phyloP scores from a whole-genome alignment of 2,797 vertebrate species.

The Pteropus rufus region DNA sequence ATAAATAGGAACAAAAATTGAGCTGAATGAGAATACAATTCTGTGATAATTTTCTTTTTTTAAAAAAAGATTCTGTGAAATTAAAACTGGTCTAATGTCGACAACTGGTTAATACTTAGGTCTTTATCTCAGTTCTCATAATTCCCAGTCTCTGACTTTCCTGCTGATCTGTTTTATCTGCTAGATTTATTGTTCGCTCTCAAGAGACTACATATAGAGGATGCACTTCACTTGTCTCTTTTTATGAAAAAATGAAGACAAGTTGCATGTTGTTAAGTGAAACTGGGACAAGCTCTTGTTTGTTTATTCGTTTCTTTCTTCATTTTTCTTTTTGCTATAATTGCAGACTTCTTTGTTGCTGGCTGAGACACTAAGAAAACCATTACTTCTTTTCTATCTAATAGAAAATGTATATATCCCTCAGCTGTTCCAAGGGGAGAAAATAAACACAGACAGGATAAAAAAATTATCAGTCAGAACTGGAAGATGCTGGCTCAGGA shows the following conservation, averaged over 20 bases:
- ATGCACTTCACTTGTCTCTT: neutral
- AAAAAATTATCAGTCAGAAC: neutral
- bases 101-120: neutral
- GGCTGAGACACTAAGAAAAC: constrained; percentile 50
- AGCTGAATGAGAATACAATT: neutral
- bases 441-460: constrained; percentile 63
- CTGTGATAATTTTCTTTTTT: neutral
- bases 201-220: neutral
- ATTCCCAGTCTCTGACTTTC: neutral
- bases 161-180: neutral
- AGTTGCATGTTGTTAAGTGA: neutral
- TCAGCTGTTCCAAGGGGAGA: constrained; percentile 51
- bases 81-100: neutral
- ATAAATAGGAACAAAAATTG: neutral
- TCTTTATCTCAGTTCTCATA: neutral
- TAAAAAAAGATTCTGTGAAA: neutral
- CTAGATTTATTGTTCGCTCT: neutral
- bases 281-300: neutral
- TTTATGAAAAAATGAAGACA: neutral
- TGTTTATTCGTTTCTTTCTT: neutral
- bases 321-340: constrained; percentile 41
- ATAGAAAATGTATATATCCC: constrained; percentile 46
- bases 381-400: constrained; percentile 46
- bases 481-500: constrained; percentile 51
- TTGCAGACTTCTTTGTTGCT: constrained; percentile 56